Percentiles rank a stretch among this genome's conserved stretches.
Conservation (phyloP, 2,797 vertebrate genomes). For the Silurus lanzhouensis region DNA sequence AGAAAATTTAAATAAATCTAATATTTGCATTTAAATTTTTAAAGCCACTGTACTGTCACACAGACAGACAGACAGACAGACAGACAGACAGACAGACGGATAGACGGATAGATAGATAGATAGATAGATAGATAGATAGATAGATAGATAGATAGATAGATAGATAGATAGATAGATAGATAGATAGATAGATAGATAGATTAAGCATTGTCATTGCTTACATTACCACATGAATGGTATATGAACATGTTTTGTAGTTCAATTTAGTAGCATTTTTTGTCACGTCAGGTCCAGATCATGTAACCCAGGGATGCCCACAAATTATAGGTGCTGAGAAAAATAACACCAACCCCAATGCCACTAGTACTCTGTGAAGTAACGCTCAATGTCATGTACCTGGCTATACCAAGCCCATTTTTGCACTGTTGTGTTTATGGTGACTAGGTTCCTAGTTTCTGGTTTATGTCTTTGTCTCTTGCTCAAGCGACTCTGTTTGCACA, state of each 20-base stretch:
- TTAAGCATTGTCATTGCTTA: too few relatives aligned
- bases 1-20: background rate
- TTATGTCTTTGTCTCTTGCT: conserved; percentile 5
- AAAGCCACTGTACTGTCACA: background rate
- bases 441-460: background rate
- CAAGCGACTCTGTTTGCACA: background rate
- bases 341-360: background rate
- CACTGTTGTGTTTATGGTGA: background rate
- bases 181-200: too few relatives aligned
- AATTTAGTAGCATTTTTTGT: background rate
- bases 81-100: too few relatives aligned
- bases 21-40: background rate
- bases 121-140: too few relatives aligned
- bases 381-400: background rate
- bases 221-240: background rate
- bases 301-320: background rate
- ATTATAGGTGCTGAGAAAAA: background rate
- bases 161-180: too few relatives aligned
- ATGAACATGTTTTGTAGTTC: background rate
- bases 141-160: too few relatives aligned
- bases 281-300: background rate
- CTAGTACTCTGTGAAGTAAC: background rate
- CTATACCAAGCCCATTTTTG: background rate
- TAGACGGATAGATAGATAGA: too few relatives aligned
- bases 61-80: too few relatives aligned